Evolutionary conservation across 2,888 invertebrate species (phyloP).

Genomic region (Mimumesa dahlbomi): DNA sequence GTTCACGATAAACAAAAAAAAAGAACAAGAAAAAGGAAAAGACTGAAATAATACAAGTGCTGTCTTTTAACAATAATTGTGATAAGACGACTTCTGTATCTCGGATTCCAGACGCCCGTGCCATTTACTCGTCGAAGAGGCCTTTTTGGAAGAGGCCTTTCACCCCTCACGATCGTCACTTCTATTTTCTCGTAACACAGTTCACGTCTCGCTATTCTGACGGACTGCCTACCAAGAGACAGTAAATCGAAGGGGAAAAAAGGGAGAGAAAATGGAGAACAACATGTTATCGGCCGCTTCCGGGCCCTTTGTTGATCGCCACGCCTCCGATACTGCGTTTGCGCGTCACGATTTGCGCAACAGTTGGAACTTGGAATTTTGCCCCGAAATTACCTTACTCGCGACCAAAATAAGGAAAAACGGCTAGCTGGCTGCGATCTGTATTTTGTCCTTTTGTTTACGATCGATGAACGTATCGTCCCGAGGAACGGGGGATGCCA

Average conservation of each 20-base stretch:
- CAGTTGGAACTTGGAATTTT: constrained; percentile 70
- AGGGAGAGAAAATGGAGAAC: constrained; percentile 55
- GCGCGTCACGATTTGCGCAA: constrained; percentile 74
- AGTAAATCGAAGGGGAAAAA: constrained; percentile 30
- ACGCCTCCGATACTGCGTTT: constrained; percentile 66
- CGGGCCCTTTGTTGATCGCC: constrained; percentile 64
- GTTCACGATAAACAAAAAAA: too few relatives aligned
- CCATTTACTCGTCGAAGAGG: constrained; percentile 17
- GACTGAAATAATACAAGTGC: constrained; percentile 9
- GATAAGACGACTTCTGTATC: constrained; percentile 54
- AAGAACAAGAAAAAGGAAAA: not conserved
- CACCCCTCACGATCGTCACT: constrained; percentile 31
- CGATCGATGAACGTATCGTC: constrained; percentile 13
- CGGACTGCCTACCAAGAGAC: constrained; percentile 39
- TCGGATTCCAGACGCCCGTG: constrained; percentile 55
- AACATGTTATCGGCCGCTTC: constrained; percentile 67
- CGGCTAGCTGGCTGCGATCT: constrained; percentile 15
- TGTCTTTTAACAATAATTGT: constrained; percentile 25
- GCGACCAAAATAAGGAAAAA: constrained; percentile 50
- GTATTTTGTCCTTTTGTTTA: constrained; percentile 34
- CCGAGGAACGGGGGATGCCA: not conserved
- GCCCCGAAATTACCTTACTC: constrained; percentile 49
- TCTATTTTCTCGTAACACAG: constrained; percentile 34
- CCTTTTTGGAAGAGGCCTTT: constrained; percentile 23
- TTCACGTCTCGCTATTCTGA: constrained; percentile 40